Evolutionary conservation across 2,113 vertebrate species (phyloP).

Genomic region (Meriones unguiculatus): DNA sequence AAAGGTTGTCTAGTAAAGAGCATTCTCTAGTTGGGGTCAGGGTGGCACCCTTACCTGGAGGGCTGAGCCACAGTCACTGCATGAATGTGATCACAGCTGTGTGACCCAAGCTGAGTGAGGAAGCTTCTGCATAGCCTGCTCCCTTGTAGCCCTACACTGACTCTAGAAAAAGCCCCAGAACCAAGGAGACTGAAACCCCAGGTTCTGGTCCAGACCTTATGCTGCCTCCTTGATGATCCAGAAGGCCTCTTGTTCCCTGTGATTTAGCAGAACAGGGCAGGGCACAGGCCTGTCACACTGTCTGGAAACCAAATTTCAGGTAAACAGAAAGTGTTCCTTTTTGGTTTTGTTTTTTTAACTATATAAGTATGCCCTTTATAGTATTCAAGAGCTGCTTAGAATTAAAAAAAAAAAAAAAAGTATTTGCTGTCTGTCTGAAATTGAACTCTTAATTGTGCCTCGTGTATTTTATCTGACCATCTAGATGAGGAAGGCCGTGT

Average conservation of each 20-base stretch:
- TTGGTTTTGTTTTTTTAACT: background rate
- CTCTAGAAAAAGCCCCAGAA: background rate
- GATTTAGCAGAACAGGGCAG: background rate
- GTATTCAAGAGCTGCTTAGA: background rate
- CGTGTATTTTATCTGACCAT: background rate
- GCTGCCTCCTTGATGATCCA: background rate
- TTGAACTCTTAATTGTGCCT: background rate
- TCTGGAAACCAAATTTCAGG: conserved; percentile 3
- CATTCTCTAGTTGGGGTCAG: background rate
- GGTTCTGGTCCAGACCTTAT: background rate
- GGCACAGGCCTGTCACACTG: background rate
- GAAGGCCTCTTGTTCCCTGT: background rate
- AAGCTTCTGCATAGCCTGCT: background rate
- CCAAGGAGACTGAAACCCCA: background rate
- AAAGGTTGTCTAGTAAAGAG: conserved; percentile 27
- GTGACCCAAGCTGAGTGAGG: background rate
- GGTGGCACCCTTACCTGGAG: background rate
- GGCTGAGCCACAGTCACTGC: background rate
- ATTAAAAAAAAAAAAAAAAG: background rate
- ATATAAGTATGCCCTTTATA: background rate
- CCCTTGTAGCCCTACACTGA: background rate
- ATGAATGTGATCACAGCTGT: background rate
- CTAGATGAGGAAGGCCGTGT: background rate
- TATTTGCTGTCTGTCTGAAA: background rate
- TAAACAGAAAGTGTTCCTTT: background rate